A percentile compares a stretch with the other conserved stretches of the same genome.
phyloP scores from a whole-genome alignment of 2,888 invertebrate genomes.

The Nephrotoma appendiculata region DNA sequence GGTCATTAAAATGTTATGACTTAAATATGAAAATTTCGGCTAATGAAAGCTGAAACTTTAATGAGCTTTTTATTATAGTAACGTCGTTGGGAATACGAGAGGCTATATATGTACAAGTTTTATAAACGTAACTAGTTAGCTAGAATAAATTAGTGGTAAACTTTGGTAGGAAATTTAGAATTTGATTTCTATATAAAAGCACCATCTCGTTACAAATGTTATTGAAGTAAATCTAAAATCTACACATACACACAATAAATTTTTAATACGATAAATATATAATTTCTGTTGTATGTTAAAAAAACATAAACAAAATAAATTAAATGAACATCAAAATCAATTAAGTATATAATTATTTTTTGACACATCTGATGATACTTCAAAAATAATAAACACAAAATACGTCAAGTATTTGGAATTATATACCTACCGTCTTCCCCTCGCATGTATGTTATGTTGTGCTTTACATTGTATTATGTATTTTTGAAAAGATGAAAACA shows the following conservation, averaged over 20 bases:
- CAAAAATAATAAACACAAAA: not conserved
- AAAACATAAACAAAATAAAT: not conserved
- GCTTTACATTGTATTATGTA: not conserved
- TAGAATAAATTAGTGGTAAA: not conserved
- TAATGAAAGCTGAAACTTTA: not conserved
- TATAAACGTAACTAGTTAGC: not conserved
- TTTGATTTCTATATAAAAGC: not conserved
- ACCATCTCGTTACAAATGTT: not conserved
- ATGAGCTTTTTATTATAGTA: not conserved
- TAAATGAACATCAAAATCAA: not conserved
- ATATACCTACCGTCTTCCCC: not conserved
- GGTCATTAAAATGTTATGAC: not conserved
- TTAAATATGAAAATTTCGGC: not conserved
- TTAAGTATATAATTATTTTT: not conserved
- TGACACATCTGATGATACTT: not conserved
- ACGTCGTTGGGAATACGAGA: not conserved
- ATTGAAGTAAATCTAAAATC: not conserved
- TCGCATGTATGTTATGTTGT: not conserved
- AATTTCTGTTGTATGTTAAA: not conserved
- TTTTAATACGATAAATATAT: not conserved
- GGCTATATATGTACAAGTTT: not conserved
- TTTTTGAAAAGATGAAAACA: not conserved
- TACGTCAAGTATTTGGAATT: not conserved
- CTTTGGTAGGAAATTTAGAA: not conserved
- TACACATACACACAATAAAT: not conserved